Percentiles rank a stretch among this genome's conserved stretches.
Evolutionary conservation across 2,888 invertebrate species (phyloP).

Genomic region (Zonitis immaculata): DNA sequence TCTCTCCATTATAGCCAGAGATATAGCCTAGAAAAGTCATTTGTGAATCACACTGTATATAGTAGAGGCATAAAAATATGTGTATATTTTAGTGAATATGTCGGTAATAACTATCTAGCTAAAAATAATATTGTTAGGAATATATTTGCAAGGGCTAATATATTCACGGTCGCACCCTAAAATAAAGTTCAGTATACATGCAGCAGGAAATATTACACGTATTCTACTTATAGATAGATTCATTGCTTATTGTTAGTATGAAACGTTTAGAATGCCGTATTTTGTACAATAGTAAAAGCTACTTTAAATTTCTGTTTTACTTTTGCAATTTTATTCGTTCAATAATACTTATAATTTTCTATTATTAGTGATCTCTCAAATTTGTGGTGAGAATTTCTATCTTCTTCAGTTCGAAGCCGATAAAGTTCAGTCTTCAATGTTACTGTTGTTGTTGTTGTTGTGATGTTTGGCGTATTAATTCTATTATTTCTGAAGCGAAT

Average conservation of each 20-base stretch:
- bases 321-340: no score
- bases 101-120: constrained; percentile 5
- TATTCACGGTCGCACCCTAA: constrained; percentile 22
- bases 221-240: constrained; percentile 19
- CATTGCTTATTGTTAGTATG: constrained; percentile 19
- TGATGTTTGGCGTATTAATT: not conserved
- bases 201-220: constrained; percentile 19
- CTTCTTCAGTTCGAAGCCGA: no score
- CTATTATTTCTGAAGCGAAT: not conserved
- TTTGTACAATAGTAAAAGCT: constrained; percentile 13
- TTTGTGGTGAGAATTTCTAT: no score
- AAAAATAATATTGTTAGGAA: constrained; percentile 10
- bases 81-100: constrained; percentile 2
- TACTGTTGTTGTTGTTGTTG: not conserved
- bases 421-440: not conserved
- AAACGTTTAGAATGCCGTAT: constrained; percentile 13
- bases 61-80: not conserved
- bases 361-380: no score
- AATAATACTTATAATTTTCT: no score
- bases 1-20: no score
- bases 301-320: not conserved
- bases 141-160: constrained; percentile 18
- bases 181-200: constrained; percentile 23
- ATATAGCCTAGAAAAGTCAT: no score
- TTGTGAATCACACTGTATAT: not conserved